Evolutionary conservation across 2,797 vertebrate species (phyloP), one percentile per base, ranked within the genome.

Genomic region (Galaxias olidus): DNA sequence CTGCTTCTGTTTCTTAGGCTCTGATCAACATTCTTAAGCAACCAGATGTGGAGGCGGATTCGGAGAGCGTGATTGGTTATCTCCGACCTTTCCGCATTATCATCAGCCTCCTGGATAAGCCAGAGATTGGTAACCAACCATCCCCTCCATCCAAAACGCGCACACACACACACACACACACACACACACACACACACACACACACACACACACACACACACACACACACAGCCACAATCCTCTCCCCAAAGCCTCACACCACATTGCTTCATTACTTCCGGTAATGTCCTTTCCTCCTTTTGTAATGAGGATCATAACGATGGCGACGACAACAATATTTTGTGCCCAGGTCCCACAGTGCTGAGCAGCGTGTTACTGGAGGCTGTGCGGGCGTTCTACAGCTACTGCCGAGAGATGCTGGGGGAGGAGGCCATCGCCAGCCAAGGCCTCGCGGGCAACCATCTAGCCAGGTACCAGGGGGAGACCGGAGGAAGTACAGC

Each of bases 81-180:
- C 91, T 98, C 79, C 91, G 92, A 90, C 98, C 98, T 5, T 99
- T 99, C 86, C 89, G 97, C n/a, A 93, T 99, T 82, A 92, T 99
- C 1, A 78, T 95, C 73, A 96, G 96, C 76, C 91, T 99, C 61
- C 90, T 99, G 51, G 98, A 99, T 91, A 99, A 99, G 86, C 92
- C 94, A 0, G 97, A 99, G 72, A 96, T 98, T 85, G 97, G 97
- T 98, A 86, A 68, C 4, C 18, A 18, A 8, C n/a, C 12, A 15
- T 48, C 46, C 51, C 30, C 17, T 9, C 41, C 10, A n/a, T 41
- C 15, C 15, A 15, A 41, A 10, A 50, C 15, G 13, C 45, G 19
- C 64, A 57, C 9, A 50, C 18, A 42, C 43, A 41, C 46, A 48
- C 15, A 42, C 12, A 47, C 1, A 49, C 41, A 57, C 49, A n/a